Evolutionary conservation across 2,888 invertebrate species (phyloP).

Genomic region (Chelonus formosanus): DNA sequence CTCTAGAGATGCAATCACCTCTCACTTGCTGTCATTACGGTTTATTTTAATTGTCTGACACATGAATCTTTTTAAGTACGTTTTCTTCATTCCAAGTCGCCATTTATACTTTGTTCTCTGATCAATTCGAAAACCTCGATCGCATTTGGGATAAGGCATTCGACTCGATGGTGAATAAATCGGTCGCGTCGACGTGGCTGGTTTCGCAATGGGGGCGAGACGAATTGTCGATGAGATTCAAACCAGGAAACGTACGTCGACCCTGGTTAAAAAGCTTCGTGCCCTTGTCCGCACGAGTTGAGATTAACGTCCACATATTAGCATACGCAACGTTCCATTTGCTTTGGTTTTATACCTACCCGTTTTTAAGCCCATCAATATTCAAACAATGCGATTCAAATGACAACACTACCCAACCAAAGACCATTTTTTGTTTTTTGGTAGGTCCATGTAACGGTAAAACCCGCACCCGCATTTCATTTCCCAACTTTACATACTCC

Average conservation of each 20-base stretch:
- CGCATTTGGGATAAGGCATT: slow-evolving; percentile 14
- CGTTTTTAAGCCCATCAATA: not conserved
- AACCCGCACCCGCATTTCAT: slow-evolving; percentile 21
- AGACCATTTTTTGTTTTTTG: not conserved
- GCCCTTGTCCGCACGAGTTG: slow-evolving; percentile 24
- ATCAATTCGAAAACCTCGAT: slow-evolving; percentile 6
- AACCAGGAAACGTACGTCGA: slow-evolving; percentile 26
- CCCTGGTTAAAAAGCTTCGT: slow-evolving; percentile 24
- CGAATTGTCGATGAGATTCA: slow-evolving; percentile 25
- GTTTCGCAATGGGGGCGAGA: slow-evolving; percentile 30
- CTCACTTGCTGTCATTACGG: slow-evolving; percentile 17
- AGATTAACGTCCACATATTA: slow-evolving; percentile 24
- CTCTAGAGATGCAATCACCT: not conserved
- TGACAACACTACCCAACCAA: slow-evolving; percentile 7
- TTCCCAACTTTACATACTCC: slow-evolving; percentile 9
- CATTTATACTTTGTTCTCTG: not conserved
- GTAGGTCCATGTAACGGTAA: slow-evolving; percentile 24
- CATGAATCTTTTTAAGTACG: slow-evolving; percentile 3
- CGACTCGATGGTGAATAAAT: slow-evolving; percentile 22
- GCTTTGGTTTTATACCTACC: not conserved
- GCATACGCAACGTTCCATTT: slow-evolving; percentile 11
- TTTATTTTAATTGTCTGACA: slow-evolving; percentile 12
- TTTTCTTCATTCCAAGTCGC: not conserved
- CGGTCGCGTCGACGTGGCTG: slow-evolving; percentile 25
- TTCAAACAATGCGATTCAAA: slow-evolving; percentile 5